Percentiles rank a stretch among this genome's conserved stretches.
These are phyloP conservation scores for Clupea harengus DNA, from an alignment of 2,113 vertebrate genomes.

Conservation along the genomic window DNA sequence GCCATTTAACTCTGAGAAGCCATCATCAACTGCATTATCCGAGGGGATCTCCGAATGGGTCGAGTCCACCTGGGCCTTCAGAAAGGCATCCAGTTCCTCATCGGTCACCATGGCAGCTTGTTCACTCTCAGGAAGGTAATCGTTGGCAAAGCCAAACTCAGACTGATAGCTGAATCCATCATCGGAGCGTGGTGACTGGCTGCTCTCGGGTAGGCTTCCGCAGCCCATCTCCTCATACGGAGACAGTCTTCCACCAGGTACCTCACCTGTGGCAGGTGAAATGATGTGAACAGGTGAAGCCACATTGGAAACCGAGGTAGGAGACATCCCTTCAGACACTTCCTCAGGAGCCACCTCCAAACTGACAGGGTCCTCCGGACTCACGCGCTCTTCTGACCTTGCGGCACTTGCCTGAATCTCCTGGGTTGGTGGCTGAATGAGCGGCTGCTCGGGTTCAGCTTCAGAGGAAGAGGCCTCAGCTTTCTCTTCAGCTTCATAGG, in stretches of 20 bases:
- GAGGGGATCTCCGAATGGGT: slow-evolving; percentile 28
- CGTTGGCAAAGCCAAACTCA: slow-evolving; percentile 66
- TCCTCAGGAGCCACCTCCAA: slow-evolving; percentile 31
- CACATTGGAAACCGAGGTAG: slow-evolving; percentile 33
- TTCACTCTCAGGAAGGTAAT: slow-evolving; percentile 75
- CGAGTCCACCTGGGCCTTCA: slow-evolving; percentile 72
- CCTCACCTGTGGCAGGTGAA: background rate
- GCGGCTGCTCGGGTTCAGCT: slow-evolving; percentile 33
- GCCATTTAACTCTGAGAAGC: slow-evolving; percentile 48
- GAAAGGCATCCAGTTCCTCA: slow-evolving; percentile 90
- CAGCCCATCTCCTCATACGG: slow-evolving; percentile 44
- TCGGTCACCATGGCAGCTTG: slow-evolving; percentile 80
- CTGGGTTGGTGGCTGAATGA: slow-evolving; percentile 19
- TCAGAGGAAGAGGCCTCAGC: slow-evolving; percentile 43
- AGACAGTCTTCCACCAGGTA: slow-evolving; percentile 32
- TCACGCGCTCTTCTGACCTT: background rate
- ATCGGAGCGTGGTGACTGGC: slow-evolving; percentile 36
- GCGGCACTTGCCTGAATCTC: slow-evolving; percentile 28
- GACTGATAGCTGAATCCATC: slow-evolving; percentile 55
- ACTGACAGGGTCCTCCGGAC: background rate
- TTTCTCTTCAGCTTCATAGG: slow-evolving; percentile 47
- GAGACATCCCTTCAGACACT: slow-evolving; percentile 33
- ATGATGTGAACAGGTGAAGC: background rate
- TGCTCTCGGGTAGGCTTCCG: slow-evolving; percentile 35
- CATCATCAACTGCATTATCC: slow-evolving; percentile 42